These are phyloP conservation scores for Anagyrus pseudococci DNA, from an alignment of 2,888 invertebrate species.

Conservation along the genomic window DNA sequence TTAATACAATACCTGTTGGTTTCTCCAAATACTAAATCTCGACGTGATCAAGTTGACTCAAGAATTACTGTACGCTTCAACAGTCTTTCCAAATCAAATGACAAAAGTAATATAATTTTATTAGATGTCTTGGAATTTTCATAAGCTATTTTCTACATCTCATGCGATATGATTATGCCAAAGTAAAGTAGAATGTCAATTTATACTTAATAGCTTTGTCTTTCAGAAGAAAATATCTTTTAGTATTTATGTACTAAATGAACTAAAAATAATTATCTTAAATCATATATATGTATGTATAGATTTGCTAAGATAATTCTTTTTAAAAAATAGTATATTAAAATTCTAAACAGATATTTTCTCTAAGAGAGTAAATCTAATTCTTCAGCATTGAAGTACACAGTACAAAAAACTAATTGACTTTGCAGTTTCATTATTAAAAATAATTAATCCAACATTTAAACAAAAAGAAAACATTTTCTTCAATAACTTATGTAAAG, in stretches of 20 bases:
- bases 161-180: constrained; percentile 23
- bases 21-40: constrained; percentile 24
- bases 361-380: constrained; percentile 14
- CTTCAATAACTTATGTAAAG: constrained; percentile 4
- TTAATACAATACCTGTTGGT: too few relatives aligned
- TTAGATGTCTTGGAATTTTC: constrained; percentile 15
- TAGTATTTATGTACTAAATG: background rate
- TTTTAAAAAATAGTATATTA: constrained; percentile 8
- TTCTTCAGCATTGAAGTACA: constrained; percentile 16
- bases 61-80: constrained; percentile 28
- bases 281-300: background rate
- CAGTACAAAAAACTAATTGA: constrained; percentile 21
- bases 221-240: constrained; percentile 21
- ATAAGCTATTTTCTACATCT: constrained; percentile 25
- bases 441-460: background rate
- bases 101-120: background rate
- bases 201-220: constrained; percentile 25
- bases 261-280: constrained; percentile 15
- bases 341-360: too few relatives aligned
- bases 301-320: background rate
- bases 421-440: background rate
- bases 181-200: constrained; percentile 32
- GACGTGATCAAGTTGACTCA: constrained; percentile 27
- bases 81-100: constrained; percentile 27
- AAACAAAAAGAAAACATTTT: constrained; percentile 1